Percentiles rank a stretch among this genome's conserved stretches.
phyloP scores from a whole-genome alignment of 2,797 vertebrate genomes.

The Lagodon rhomboides region DNA sequence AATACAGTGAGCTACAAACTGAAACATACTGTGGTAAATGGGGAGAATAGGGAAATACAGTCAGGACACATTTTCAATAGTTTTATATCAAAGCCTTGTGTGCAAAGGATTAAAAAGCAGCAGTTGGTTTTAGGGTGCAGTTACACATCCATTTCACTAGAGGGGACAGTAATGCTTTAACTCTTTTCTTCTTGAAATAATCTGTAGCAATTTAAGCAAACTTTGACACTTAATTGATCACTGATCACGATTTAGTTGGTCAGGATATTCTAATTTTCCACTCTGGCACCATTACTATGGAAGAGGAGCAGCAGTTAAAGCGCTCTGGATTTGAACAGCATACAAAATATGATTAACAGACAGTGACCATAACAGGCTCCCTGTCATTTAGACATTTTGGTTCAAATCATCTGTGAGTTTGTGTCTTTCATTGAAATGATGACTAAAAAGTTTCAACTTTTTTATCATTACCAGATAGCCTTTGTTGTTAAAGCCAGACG shows the following conservation, averaged over 20 bases:
- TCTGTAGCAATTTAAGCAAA: not conserved
- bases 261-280: no score
- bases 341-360: not conserved
- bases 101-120: not conserved
- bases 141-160: conserved; percentile 40
- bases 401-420: not conserved
- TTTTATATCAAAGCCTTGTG: not conserved
- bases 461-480: not conserved
- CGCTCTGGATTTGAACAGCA: not conserved
- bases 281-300: not conserved
- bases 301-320: not conserved
- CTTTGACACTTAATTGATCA: no score
- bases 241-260: no score
- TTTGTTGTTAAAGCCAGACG: no score
- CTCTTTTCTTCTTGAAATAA: not conserved
- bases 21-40: no score
- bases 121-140: not conserved
- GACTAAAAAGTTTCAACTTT: not conserved
- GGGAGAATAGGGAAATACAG: no score
- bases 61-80: not conserved
- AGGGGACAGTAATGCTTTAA: conserved; percentile 23
- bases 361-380: not conserved
- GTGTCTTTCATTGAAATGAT: not conserved
- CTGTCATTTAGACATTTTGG: not conserved
- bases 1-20: no score